Evolutionary conservation across 2,113 vertebrate species (phyloP).

Genomic region (Callithrix jacchus): DNA sequence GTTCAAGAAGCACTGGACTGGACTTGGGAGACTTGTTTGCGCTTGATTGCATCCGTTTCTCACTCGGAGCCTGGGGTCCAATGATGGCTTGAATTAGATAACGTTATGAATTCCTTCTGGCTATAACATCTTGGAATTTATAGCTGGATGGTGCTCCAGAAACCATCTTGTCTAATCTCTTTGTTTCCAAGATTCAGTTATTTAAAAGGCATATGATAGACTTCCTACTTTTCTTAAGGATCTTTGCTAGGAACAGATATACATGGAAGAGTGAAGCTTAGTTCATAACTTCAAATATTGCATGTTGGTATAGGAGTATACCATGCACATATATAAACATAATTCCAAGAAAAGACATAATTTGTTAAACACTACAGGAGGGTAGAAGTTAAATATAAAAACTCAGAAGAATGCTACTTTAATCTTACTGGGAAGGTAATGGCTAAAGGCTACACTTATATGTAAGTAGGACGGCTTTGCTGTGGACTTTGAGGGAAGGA

Average conservation of each 20-base stretch:
- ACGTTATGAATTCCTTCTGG: neutral
- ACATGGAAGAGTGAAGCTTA: neutral
- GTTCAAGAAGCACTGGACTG: neutral
- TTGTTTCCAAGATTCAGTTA: constrained; percentile 13
- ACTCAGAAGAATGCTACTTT: neutral
- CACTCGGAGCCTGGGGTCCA: neutral
- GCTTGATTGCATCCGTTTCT: neutral
- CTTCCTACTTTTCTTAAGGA: neutral
- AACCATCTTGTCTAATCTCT: neutral
- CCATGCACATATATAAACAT: neutral
- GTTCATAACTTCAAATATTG: neutral
- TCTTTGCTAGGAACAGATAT: neutral
- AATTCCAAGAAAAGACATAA: neutral
- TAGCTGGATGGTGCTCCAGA: neutral
- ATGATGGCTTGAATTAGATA: neutral
- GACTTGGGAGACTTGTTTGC: neutral
- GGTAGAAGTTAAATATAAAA: neutral
- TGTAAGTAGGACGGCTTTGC: neutral
- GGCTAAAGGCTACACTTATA: fast-evolving
- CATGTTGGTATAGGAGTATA: neutral
- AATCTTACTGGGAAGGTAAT: neutral
- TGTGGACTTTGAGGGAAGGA: neutral
- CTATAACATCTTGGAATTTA: neutral
- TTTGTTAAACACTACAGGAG: neutral
- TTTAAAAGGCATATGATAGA: neutral